Percentiles rank a stretch among this genome's conserved stretches.
phyloP scores from a whole-genome alignment of 2,113 vertebrate genomes.

The Thunnus maccoyii region DNA sequence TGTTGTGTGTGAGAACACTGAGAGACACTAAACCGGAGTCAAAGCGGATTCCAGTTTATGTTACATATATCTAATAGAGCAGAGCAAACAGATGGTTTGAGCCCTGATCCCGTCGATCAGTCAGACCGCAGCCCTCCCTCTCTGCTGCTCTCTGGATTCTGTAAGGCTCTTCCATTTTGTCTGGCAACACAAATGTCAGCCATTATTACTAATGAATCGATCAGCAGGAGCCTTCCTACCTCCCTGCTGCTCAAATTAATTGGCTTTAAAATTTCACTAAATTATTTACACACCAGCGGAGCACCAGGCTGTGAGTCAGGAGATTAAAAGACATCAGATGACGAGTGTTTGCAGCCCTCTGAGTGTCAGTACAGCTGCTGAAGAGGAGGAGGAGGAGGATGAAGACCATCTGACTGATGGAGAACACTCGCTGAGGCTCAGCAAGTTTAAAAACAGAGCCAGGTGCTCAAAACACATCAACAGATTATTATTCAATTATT shows the following conservation, averaged over 20 bases:
- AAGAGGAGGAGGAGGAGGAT: background rate
- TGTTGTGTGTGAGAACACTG: too few species aligned
- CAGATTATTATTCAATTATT: too few species aligned
- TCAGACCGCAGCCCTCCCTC: constrained; percentile 2
- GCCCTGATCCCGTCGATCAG: background rate
- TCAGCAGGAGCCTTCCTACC: constrained; percentile 75
- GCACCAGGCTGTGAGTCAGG: constrained; percentile 40
- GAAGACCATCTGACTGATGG: background rate
- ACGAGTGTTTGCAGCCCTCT: background rate
- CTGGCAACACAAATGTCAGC: constrained; percentile 79
- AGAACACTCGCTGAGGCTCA: background rate
- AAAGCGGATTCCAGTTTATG: too few species aligned
- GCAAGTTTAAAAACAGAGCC: background rate
- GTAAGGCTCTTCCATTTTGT: constrained; percentile 27
- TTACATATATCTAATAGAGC: too few species aligned
- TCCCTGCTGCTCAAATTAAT: constrained; percentile 83
- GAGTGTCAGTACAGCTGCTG: background rate
- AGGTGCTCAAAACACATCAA: background rate
- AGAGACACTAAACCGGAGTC: too few species aligned
- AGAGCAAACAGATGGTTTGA: too few species aligned
- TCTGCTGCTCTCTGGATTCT: constrained; percentile 20
- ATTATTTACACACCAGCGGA: constrained; percentile 84
- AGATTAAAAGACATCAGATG: constrained; percentile 64
- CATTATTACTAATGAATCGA: constrained; percentile 81
- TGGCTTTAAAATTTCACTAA: constrained; percentile 81